phyloP scores from a whole-genome alignment of 2,888 invertebrate species.

The Drosophila picticornis region DNA sequence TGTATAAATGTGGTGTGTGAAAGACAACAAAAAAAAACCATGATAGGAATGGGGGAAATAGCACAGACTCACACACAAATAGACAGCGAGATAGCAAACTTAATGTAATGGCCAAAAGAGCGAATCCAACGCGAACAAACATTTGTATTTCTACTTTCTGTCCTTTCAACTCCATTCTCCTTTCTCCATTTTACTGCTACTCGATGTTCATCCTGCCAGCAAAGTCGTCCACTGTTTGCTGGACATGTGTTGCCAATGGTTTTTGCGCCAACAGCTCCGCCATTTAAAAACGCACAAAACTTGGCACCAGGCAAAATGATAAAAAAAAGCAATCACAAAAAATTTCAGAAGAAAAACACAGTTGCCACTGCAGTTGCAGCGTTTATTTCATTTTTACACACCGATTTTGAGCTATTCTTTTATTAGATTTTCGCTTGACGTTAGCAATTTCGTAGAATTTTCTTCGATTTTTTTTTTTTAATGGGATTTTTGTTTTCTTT shows the following conservation, averaged over 20 bases:
- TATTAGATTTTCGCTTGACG: slow-evolving; percentile 72
- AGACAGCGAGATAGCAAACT: slow-evolving; percentile 61
- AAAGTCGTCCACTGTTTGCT: slow-evolving; percentile 42
- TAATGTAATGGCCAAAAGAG: slow-evolving; percentile 73
- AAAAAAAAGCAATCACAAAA: slow-evolving; percentile 38
- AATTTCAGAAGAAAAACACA: slow-evolving; percentile 55
- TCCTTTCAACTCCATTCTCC: slow-evolving; percentile 11
- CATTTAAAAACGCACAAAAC: slow-evolving; percentile 76
- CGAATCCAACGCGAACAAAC: slow-evolving; percentile 59
- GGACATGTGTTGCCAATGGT: slow-evolving; percentile 82
- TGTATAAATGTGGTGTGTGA: slow-evolving; percentile 55
- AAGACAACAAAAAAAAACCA: slow-evolving; percentile 14
- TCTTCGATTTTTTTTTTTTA: slow-evolving; percentile 23
- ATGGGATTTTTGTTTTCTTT: slow-evolving; percentile 10
- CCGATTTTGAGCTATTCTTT: slow-evolving; percentile 80
- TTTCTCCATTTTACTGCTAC: slow-evolving; percentile 4
- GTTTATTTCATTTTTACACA: slow-evolving; percentile 79
- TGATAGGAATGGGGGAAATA: slow-evolving; percentile 3
- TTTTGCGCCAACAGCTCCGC: slow-evolving; percentile 66
- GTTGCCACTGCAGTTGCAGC: slow-evolving; percentile 57
- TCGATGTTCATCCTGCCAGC: slow-evolving; percentile 26
- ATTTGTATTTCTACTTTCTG: slow-evolving; percentile 51
- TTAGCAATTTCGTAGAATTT: slow-evolving; percentile 42
- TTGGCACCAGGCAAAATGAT: slow-evolving; percentile 41
- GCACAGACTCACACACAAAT: slow-evolving; percentile 6